phyloP scores from a whole-genome alignment of 2,888 invertebrate genomes.

The Tenthredo mesomela region DNA sequence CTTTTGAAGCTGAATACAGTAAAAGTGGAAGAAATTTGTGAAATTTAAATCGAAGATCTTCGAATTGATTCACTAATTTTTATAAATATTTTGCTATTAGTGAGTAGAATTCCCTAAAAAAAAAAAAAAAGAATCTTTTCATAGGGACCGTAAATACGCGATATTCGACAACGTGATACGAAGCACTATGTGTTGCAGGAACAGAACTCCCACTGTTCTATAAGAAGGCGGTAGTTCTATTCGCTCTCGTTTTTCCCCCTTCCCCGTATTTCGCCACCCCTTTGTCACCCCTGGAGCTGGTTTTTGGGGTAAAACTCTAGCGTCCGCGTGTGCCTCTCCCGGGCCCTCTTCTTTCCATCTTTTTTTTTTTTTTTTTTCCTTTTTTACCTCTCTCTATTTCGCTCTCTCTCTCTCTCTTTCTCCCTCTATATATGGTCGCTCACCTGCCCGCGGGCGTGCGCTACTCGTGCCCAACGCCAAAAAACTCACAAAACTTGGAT shows the following conservation, averaged over 20 bases:
- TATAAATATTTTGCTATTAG: not conserved
- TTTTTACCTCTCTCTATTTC: constrained; percentile 31
- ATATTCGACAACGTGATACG: constrained; percentile 41
- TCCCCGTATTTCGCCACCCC: constrained; percentile 49
- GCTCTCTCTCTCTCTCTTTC: constrained; percentile 49
- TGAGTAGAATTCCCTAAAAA: not conserved
- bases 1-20: too few relatives aligned
- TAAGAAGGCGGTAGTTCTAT: constrained; percentile 23
- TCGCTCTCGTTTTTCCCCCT: constrained; percentile 47
- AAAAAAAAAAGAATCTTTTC: not conserved
- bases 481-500: constrained; percentile 61
- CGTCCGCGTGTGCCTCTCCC: constrained; percentile 46
- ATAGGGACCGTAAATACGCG: not conserved
- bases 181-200: constrained; percentile 32
- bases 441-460: constrained; percentile 69
- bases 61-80: not conserved
- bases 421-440: constrained; percentile 57
- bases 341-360: constrained; percentile 53
- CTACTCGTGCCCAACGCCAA: constrained; percentile 67
- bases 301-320: constrained; percentile 52
- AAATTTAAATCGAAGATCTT: not conserved
- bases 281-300: constrained; percentile 42
- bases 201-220: constrained; percentile 52
- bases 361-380: constrained; percentile 52
- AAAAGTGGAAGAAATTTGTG: not conserved